A percentile compares a stretch with the other conserved stretches of the same genome.
Conservation (phyloP, 2,888 invertebrate genomes). For the Anticlea derivata region DNA sequence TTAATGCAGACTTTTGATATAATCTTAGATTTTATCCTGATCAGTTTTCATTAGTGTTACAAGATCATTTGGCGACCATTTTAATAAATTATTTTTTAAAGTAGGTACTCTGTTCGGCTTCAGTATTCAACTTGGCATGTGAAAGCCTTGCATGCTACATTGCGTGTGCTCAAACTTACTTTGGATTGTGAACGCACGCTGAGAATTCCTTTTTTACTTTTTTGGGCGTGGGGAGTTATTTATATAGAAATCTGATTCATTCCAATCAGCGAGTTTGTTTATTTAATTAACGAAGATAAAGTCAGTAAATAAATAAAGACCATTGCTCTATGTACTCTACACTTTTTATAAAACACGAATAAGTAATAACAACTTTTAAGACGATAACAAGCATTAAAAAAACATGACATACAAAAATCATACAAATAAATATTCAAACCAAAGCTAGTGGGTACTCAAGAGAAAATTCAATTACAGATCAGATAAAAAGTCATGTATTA, state of each 20-base stretch:
- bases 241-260: constrained; percentile 47
- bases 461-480: constrained; percentile 13
- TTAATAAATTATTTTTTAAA: constrained; percentile 35
- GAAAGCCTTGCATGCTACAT: constrained; percentile 45
- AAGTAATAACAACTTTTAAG: too few species aligned
- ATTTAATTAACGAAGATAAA: constrained; percentile 26
- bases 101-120: constrained; percentile 24
- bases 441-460: too few species aligned
- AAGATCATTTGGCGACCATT: constrained; percentile 27
- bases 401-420: background rate
- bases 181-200: constrained; percentile 64
- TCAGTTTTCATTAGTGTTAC: constrained; percentile 27
- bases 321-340: too few species aligned
- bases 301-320: background rate
- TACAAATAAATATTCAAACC: too few species aligned
- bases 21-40: constrained; percentile 28
- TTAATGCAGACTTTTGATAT: constrained; percentile 28
- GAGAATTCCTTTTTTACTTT: constrained; percentile 48
- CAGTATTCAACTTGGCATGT: constrained; percentile 57
- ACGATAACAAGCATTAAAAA: background rate
- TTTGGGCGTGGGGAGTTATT: constrained; percentile 43
- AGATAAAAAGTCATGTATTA: constrained; percentile 39
- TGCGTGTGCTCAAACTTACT: constrained; percentile 65
- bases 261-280: constrained; percentile 41
- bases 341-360: too few species aligned